Evolutionary conservation across 2,888 invertebrate genomes (phyloP), one percentile per base, ranked within the genome.

Genomic region (Lampropteryx suffumata): DNA sequence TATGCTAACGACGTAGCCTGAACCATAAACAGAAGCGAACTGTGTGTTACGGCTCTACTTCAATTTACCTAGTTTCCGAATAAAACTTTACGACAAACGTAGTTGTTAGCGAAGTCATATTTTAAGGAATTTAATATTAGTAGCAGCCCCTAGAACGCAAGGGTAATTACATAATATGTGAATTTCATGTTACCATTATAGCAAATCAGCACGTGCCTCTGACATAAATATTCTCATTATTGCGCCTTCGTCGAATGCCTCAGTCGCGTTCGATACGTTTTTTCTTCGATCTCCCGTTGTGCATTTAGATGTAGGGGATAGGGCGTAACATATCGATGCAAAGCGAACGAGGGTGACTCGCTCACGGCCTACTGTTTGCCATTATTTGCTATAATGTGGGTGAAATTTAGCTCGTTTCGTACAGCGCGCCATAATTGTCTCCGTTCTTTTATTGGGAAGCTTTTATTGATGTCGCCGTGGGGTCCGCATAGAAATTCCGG

Each of bases 311-410:
- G 80, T 83, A 79, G 77, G 88, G 86, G 83, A 78, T 73, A 75
- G 71, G 77, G 84, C 85, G 86, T 83, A 81, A 82, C 85, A 77
- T 82, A 84, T 84, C 84, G 84, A 72, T 74, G 74, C 76, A 76
- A 73, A 69, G 69, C 69, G 70, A 67, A 62, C 68, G 72, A 80
- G 87, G 87, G 88, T 77, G 83, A 74, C 72, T 67, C 59, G 69
- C 66, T 65, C 70, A 69, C 73, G 71, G 83, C 82, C 85, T 79
- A 80, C 88, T 82, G 83, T 87, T 84, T 84, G 78, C 85, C 76
- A 89, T 88, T 88, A 89, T 89, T 86, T 83, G 84, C 79, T 77
- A 82, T 89, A 87, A 89, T 87, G 84, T 85, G 85, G 85, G 83
- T 86, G 84, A 88, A 89, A 88, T 89, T 84, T 81, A 79, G 83